phyloP scores from a whole-genome alignment of 2,888 invertebrate genomes.

The Tupiocoris notatus region DNA sequence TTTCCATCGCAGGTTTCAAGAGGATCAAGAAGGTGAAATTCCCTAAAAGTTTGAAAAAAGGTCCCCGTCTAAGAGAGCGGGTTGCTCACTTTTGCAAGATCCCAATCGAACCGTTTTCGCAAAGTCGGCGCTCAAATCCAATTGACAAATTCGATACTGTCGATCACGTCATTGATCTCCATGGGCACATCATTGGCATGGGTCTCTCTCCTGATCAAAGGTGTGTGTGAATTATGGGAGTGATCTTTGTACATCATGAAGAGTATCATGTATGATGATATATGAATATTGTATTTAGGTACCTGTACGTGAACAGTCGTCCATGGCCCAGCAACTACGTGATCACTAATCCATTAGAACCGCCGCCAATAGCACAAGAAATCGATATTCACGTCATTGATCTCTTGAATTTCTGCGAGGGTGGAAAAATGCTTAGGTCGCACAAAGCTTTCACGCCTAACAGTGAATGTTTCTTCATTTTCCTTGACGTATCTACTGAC shows the following conservation, averaged over 20 bases:
- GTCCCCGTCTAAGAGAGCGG: conserved; percentile 66
- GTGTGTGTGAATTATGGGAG: conserved; percentile 52
- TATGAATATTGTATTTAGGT: too few relatives aligned
- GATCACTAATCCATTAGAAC: conserved; percentile 72
- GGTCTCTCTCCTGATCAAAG: conserved; percentile 78
- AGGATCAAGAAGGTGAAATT: conserved; percentile 69
- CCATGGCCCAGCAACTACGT: conserved; percentile 77
- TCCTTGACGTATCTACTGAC: conserved; percentile 76
- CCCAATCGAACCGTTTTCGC: not conserved
- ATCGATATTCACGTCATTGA: conserved; percentile 86
- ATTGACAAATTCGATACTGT: conserved; percentile 66
- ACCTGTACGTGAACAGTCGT: conserved; percentile 77
- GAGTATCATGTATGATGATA: too few relatives aligned
- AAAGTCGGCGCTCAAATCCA: not conserved
- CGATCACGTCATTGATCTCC: conserved; percentile 77
- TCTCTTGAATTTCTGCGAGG: conserved; percentile 69
- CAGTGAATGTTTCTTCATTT: conserved; percentile 83
- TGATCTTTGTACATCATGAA: conserved; percentile 47
- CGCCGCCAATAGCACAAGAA: conserved; percentile 82
- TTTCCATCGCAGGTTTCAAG: conserved; percentile 70
- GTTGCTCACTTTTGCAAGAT: conserved; percentile 54
- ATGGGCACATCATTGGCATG: conserved; percentile 86
- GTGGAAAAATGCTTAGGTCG: conserved; percentile 73
- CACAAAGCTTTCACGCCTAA: conserved; percentile 82
- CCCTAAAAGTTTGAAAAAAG: conserved; percentile 66